Conservation (phyloP, 64 coral and sea anemone species). For the Pocillopora damicornis region DNA sequence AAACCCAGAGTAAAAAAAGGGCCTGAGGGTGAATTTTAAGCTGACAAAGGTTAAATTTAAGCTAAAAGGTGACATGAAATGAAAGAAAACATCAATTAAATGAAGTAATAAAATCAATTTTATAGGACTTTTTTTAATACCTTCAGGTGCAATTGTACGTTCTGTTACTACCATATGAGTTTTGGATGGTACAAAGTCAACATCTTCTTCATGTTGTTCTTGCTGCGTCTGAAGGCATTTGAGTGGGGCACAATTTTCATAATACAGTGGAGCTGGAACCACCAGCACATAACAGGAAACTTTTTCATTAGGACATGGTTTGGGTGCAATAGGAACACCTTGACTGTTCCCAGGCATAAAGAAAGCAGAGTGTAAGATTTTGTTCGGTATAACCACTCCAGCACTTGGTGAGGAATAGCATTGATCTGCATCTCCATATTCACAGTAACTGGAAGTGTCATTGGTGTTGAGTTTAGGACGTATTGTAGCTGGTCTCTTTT, state of each 20-base stretch:
- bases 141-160: not conserved
- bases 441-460: not conserved
- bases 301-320: not conserved
- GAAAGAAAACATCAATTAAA: too few species aligned
- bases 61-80: too few species aligned
- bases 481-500: not conserved
- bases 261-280: conserved; percentile 22
- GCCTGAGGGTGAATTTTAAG: too few species aligned
- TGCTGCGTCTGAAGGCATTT: not conserved
- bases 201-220: not conserved
- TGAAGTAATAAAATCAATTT: too few species aligned
- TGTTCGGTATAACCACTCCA: not conserved
- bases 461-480: not conserved
- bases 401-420: not conserved
- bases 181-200: not conserved
- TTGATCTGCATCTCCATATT: not conserved
- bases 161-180: not conserved
- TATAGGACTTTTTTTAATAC: not conserved
- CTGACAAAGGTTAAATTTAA: too few species aligned
- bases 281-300: conserved; percentile 24
- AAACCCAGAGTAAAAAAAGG: too few species aligned
- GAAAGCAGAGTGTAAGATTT: not conserved
- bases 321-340: not conserved
- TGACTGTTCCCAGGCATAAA: not conserved
- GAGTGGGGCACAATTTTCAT: not conserved